These are phyloP conservation scores for Hipparchia semele DNA, from an alignment of 2,888 invertebrate species.

Conservation along the genomic window DNA sequence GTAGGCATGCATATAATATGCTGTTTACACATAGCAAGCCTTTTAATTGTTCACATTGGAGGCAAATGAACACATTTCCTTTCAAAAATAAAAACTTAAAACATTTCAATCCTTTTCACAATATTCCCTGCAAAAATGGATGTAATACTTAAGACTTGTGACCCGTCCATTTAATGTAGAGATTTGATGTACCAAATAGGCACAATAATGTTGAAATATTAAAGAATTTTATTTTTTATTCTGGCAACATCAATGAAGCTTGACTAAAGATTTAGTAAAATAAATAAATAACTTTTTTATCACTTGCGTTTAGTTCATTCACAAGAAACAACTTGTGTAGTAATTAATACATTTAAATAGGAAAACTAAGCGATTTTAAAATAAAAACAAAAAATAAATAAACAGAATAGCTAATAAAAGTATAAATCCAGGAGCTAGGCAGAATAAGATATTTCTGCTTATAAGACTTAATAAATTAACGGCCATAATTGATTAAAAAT, in stretches of 20 bases:
- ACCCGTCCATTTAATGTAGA: neutral
- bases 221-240: neutral
- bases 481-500: neutral
- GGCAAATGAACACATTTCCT: neutral
- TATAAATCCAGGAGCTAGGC: neutral
- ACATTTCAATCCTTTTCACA: neutral
- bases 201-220: neutral
- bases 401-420: neutral
- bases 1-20: conserved; percentile 31
- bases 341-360: neutral
- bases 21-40: conserved; percentile 23
- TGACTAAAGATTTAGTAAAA: no score
- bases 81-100: neutral
- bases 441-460: neutral
- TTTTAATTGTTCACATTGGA: conserved; percentile 5
- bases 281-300: no score
- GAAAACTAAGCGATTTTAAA: neutral
- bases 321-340: no score
- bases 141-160: neutral
- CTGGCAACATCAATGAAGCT: neutral
- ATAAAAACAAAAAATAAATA: neutral
- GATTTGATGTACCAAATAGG: neutral
- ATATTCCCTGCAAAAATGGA: neutral
- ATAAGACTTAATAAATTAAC: neutral
- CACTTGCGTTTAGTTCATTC: no score